A percentile compares a stretch with the other conserved stretches of the same genome.
phyloP scores from a whole-genome alignment of 2,797 vertebrate species.

The Hirundo rustica region DNA sequence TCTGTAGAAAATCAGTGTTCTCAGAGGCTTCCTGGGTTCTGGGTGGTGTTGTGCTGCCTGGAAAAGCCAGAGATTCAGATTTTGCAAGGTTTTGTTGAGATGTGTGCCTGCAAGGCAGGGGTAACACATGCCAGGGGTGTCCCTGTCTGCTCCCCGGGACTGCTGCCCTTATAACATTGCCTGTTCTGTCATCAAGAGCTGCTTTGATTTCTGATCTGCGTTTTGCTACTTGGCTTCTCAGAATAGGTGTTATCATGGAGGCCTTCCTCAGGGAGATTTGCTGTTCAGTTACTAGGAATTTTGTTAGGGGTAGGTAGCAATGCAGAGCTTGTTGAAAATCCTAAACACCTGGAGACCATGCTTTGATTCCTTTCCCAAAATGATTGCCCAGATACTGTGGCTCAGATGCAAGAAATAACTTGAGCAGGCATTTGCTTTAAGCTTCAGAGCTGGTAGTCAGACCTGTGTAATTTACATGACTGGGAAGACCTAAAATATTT shows the following conservation, averaged over 20 bases:
- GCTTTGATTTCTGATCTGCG: neutral
- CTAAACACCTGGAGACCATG: neutral
- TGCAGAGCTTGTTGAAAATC: neutral
- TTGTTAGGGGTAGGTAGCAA: neutral
- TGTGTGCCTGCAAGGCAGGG: neutral
- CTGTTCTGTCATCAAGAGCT: neutral
- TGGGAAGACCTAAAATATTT: neutral
- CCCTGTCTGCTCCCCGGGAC: neutral
- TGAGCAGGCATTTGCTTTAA: neutral
- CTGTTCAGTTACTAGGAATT: neutral
- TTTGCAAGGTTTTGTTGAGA: neutral
- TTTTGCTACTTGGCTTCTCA: neutral
- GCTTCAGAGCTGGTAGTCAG: neutral
- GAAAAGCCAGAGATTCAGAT: neutral
- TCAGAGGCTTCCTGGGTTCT: neutral
- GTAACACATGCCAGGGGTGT: neutral
- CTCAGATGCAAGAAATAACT: neutral
- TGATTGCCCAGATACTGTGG: neutral
- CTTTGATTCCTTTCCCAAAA: neutral
- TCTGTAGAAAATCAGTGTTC: neutral
- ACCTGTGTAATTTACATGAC: neutral
- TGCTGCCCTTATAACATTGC: neutral
- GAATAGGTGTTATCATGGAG: neutral
- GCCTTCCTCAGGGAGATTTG: neutral
- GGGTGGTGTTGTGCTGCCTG: neutral